Evolutionary conservation across 2,888 invertebrate species (phyloP).

Genomic region (Patella caerulea): DNA sequence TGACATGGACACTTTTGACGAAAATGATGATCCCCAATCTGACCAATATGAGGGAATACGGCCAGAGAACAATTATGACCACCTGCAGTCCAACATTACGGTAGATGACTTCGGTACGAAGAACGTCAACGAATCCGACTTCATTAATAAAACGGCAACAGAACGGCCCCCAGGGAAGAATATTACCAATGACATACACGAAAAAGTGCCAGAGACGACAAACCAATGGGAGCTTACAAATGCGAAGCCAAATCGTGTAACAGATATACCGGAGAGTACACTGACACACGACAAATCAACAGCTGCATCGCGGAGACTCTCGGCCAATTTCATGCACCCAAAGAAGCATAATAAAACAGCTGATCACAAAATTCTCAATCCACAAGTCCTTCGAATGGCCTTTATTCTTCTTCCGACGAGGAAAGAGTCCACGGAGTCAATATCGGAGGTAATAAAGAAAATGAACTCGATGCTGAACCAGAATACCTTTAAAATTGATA

Average conservation of each 20-base stretch:
- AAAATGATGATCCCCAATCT: too few species aligned
- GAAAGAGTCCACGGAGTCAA: conserved; percentile 36
- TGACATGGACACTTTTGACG: too few species aligned
- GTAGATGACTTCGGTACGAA: background rate
- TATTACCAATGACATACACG: background rate
- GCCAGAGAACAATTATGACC: too few species aligned
- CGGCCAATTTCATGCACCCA: background rate
- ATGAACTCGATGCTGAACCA: conserved; percentile 44
- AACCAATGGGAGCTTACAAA: background rate
- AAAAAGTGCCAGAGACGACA: background rate
- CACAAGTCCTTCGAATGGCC: conserved; percentile 35
- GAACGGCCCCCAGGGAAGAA: background rate
- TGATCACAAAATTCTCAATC: background rate
- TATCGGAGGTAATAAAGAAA: conserved; percentile 40
- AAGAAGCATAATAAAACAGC: too few species aligned
- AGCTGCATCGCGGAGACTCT: background rate
- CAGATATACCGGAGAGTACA: background rate
- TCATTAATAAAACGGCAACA: background rate
- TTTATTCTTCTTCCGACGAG: conserved; percentile 52
- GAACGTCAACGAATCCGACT: background rate
- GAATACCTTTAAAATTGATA: conserved; percentile 45
- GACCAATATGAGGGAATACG: too few species aligned
- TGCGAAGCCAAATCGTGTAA: background rate
- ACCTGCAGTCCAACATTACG: too few species aligned
- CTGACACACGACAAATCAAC: background rate